Percentiles rank a stretch among this genome's conserved stretches.
phyloP scores from a whole-genome alignment of 2,888 invertebrate species.

The Laothoe populi region DNA sequence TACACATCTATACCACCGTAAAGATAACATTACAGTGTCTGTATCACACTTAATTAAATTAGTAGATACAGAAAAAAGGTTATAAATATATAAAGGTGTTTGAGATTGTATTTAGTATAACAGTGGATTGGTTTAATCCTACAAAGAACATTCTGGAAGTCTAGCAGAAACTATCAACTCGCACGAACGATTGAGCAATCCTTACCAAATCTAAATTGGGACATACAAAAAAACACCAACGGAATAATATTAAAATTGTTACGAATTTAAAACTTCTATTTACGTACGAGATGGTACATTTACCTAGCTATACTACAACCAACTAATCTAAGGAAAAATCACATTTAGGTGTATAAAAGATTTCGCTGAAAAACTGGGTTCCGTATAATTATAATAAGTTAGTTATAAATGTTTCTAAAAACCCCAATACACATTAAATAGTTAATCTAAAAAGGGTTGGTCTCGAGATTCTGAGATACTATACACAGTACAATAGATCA shows the following conservation, averaged over 20 bases:
- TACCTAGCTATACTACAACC: conserved; percentile 63
- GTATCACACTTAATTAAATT: conserved; percentile 16
- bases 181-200: conserved; percentile 72
- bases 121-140: not conserved
- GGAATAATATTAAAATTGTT: conserved; percentile 42
- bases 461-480: conserved; percentile 80
- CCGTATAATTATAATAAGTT: conserved; percentile 68
- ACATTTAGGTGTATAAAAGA: conserved; percentile 78
- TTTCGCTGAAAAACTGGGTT: conserved; percentile 71
- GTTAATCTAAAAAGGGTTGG: conserved; percentile 78
- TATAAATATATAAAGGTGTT: not conserved
- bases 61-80: not conserved
- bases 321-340: conserved; percentile 72
- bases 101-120: not conserved
- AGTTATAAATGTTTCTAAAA: conserved; percentile 78
- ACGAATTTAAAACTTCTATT: conserved; percentile 37
- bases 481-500: conserved; percentile 68
- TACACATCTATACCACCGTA: too few relatives aligned
- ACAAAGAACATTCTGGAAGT: conserved; percentile 37
- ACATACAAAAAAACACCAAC: conserved; percentile 50
- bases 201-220: conserved; percentile 60
- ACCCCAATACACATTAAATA: conserved; percentile 66
- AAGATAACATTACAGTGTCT: too few relatives aligned
- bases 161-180: conserved; percentile 52
- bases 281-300: conserved; percentile 41